phyloP scores from a whole-genome alignment of 2,797 vertebrate genomes.

The Epinephelus coioides region DNA sequence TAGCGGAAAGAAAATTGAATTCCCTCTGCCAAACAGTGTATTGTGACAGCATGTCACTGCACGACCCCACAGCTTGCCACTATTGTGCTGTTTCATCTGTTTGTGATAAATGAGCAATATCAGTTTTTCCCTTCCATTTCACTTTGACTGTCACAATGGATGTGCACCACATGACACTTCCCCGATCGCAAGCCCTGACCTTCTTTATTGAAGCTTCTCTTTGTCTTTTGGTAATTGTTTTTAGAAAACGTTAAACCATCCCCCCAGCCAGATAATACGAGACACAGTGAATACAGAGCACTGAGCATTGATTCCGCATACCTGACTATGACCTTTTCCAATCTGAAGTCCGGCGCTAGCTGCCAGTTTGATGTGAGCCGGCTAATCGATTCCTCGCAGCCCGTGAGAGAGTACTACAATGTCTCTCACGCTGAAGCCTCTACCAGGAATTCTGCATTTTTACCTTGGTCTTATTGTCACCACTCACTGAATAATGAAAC shows the following conservation, averaged over 20 bases:
- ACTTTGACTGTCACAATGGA: constrained; percentile 69
- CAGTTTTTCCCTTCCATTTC: constrained; percentile 60
- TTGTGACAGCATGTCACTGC: constrained; percentile 72
- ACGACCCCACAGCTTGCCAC: constrained; percentile 55
- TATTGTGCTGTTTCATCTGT: constrained; percentile 74
- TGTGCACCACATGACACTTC: constrained; percentile 57
- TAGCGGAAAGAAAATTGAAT: constrained; percentile 74
- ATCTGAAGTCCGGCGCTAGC: constrained; percentile 72
- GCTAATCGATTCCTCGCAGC: constrained; percentile 77
- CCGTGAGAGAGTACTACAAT: constrained; percentile 56
- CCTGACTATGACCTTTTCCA: constrained; percentile 86
- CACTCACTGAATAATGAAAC: constrained; percentile 79
- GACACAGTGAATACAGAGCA: constrained; percentile 81
- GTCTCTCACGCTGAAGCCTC: constrained; percentile 60
- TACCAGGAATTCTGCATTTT: constrained; percentile 51
- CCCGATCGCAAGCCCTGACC: constrained; percentile 65
- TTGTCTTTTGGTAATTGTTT: constrained; percentile 81
- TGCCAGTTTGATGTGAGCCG: constrained; percentile 77
- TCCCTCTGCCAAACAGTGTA: constrained; percentile 66
- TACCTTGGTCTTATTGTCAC: constrained; percentile 67
- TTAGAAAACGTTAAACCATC: constrained; percentile 63
- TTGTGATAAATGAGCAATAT: constrained; percentile 74
- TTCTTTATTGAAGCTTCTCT: constrained; percentile 72
- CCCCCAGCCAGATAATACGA: constrained; percentile 67
- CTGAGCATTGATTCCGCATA: constrained; percentile 81